These are phyloP conservation scores for Tringa solitaria DNA, from an alignment of 2,113 vertebrate genomes.

Conservation along the genomic window DNA sequence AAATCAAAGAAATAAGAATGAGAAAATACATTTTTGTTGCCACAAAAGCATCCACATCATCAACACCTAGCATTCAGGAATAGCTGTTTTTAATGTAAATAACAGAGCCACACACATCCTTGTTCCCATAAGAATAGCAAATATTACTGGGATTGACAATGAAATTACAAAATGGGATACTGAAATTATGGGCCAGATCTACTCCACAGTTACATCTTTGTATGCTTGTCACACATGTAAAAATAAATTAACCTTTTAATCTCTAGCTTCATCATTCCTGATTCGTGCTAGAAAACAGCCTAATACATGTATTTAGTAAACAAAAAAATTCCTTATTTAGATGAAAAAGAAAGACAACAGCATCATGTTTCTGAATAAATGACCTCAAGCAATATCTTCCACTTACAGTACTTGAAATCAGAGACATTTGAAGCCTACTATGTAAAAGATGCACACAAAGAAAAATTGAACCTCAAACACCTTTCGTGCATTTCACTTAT, in stretches of 20 bases:
- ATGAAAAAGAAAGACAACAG: neutral
- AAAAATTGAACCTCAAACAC: conserved; percentile 46
- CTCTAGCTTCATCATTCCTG: neutral
- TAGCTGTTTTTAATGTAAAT: neutral
- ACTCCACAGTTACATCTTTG: neutral
- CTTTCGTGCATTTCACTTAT: conserved; percentile 49
- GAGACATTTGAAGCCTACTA: neutral
- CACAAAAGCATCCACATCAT: neutral
- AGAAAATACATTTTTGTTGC: neutral
- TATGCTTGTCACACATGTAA: neutral
- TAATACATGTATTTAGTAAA: neutral
- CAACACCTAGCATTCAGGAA: neutral
- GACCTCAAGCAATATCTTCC: conserved; percentile 27
- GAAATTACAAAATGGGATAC: conserved; percentile 7
- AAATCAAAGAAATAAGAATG: conserved; percentile 17
- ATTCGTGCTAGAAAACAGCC: neutral
- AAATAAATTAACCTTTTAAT: conserved; percentile 21
- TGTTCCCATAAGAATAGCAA: neutral
- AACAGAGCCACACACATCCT: neutral
- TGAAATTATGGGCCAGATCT: conserved; percentile 1
- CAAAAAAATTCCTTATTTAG: neutral
- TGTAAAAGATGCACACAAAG: conserved; percentile 40
- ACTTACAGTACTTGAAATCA: neutral
- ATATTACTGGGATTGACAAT: neutral
- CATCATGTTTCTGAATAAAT: conserved; percentile 16